phyloP scores from a whole-genome alignment of 1,140 invertebrate species.

The Hyles euphorbiae region DNA sequence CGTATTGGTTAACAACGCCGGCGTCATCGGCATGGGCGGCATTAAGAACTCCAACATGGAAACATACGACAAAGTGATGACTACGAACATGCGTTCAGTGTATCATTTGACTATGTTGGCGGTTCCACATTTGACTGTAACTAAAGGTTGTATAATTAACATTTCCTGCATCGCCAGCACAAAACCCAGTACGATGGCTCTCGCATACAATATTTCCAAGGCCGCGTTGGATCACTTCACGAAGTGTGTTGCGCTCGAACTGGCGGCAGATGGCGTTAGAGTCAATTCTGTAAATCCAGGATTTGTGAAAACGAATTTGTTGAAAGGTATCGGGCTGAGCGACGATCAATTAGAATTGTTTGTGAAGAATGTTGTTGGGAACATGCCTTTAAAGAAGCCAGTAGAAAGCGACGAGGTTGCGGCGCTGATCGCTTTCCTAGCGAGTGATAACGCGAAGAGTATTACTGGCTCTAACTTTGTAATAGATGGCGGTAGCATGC shows the following conservation, averaged over 20 bases:
- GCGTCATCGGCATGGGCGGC: conserved; percentile 81
- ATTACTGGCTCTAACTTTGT: conserved; percentile 85
- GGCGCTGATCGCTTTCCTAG: conserved; percentile 84
- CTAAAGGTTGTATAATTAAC: conserved; percentile 87
- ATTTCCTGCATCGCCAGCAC: conserved; percentile 86
- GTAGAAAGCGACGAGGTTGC: conserved; percentile 86
- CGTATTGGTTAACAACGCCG: conserved; percentile 87
- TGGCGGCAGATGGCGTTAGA: conserved; percentile 78
- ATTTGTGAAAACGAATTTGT: conserved; percentile 76
- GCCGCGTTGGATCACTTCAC: conserved; percentile 89
- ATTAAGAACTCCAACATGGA: conserved; percentile 85
- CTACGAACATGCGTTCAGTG: conserved; percentile 84
- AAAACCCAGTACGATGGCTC: conserved; percentile 79
- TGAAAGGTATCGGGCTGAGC: conserved; percentile 50
- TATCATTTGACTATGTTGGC: conserved; percentile 86
- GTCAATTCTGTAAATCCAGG: conserved; percentile 88
- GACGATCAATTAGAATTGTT: conserved; percentile 84
- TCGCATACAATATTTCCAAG: conserved; percentile 89
- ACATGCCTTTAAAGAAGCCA: conserved; percentile 85
- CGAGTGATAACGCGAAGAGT: conserved; percentile 84
- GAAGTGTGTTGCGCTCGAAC: conserved; percentile 81
- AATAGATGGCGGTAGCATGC: conserved; percentile 83
- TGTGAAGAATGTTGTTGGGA: conserved; percentile 81
- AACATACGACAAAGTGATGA: conserved; percentile 84
- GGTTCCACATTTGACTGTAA: conserved; percentile 82